These are phyloP conservation scores for Corydoras sp. DNA, from an alignment of 2,113 vertebrate species.

Conservation along the genomic window DNA sequence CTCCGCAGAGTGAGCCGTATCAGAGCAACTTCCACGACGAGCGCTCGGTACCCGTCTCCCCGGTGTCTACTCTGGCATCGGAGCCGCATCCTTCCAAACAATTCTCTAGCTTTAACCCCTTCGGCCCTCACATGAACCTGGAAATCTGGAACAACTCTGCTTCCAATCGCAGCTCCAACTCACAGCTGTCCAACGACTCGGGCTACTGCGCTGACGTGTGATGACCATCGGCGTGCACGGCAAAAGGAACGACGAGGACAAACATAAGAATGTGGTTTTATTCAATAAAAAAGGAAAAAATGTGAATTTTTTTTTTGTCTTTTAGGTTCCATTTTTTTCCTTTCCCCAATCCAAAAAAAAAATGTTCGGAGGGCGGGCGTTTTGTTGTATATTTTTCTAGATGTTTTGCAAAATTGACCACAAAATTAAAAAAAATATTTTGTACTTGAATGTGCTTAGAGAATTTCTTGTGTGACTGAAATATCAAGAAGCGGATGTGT, in stretches of 20 bases:
- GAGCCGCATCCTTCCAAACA: slow-evolving; percentile 69
- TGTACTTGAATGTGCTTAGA: slow-evolving; percentile 56
- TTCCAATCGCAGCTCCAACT: slow-evolving; percentile 82
- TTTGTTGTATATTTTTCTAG: slow-evolving; percentile 83
- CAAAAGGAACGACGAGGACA: slow-evolving; percentile 47
- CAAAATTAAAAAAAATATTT: slow-evolving; percentile 69
- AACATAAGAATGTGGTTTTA: slow-evolving; percentile 77
- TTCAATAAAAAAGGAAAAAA: slow-evolving; percentile 59
- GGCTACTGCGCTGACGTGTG: slow-evolving; percentile 91
- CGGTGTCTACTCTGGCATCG: slow-evolving; percentile 67
- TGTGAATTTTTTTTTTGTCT: slow-evolving; percentile 67
- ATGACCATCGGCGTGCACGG: slow-evolving; percentile 54
- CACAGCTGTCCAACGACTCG: slow-evolving; percentile 89
- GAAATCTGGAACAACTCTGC: slow-evolving; percentile 97
- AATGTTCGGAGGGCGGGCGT: slow-evolving; percentile 13
- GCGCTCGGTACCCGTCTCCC: slow-evolving; percentile 65
- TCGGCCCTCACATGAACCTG: slow-evolving; percentile 95
- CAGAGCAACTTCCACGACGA: slow-evolving; percentile 78
- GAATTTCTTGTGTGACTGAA: not conserved
- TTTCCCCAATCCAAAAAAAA: no score
- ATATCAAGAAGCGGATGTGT: no score
- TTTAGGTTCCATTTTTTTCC: slow-evolving; percentile 48
- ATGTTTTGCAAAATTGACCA: slow-evolving; percentile 76
- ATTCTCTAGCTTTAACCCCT: slow-evolving; percentile 89
- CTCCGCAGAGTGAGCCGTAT: slow-evolving; percentile 85